These are phyloP conservation scores for Datnioides undecimradiatus DNA, from an alignment of 2,113 vertebrate genomes.

Conservation along the genomic window DNA sequence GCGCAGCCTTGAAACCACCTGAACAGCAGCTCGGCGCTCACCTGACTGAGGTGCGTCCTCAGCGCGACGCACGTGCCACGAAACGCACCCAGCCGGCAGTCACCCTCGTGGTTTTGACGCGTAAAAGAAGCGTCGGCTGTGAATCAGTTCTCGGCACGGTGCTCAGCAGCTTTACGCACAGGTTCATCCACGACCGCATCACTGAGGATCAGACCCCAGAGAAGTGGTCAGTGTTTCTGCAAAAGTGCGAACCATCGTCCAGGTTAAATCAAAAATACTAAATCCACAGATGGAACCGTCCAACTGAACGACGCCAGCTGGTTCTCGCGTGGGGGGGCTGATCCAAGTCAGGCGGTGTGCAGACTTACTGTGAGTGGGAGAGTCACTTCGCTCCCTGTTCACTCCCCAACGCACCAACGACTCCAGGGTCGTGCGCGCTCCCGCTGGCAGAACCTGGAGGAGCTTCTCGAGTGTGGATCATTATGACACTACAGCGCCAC, in stretches of 20 bases:
- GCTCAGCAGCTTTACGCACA: slow-evolving; percentile 21
- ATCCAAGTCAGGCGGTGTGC: background rate
- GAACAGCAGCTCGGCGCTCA: slow-evolving; percentile 24
- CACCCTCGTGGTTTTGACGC: background rate
- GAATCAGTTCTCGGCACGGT: background rate
- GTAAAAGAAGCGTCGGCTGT: background rate
- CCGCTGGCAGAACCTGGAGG: background rate
- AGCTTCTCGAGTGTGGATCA: background rate
- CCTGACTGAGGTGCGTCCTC: slow-evolving; percentile 29
- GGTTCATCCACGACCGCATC: background rate
- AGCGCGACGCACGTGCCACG: slow-evolving; percentile 1
- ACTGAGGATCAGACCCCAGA: background rate
- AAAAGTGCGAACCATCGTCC: background rate
- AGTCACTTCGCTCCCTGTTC: background rate
- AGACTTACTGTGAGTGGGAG: too few relatives aligned
- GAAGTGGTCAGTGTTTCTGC: background rate
- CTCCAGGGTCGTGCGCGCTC: slow-evolving; percentile 28
- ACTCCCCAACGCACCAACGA: background rate
- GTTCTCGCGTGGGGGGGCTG: rapidly evolving
- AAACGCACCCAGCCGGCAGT: background rate
- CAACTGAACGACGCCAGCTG: rapidly evolving
- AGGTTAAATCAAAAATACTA: too few relatives aligned
- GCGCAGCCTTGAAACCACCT: slow-evolving; percentile 21
- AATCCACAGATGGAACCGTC: background rate
- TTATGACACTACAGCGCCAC: slow-evolving; percentile 41